Evolutionary conservation across 2,797 vertebrate genomes (phyloP).

Genomic region (Meriones psammophilus): DNA sequence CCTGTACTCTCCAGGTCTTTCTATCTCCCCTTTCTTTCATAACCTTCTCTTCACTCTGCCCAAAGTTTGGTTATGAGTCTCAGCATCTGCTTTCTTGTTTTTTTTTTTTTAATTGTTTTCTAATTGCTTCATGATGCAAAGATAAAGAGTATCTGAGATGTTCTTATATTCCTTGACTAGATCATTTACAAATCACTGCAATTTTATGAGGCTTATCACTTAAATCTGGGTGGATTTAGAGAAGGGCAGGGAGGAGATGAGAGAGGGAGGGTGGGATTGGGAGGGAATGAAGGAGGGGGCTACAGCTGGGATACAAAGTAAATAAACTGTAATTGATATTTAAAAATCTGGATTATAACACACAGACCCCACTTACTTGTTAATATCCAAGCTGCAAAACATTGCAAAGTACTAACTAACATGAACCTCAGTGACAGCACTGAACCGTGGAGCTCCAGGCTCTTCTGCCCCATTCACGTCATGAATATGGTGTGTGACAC

Average conservation of each 20-base stretch:
- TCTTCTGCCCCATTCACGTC: not conserved
- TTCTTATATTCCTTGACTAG: slow-evolving; percentile 12
- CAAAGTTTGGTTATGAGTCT: no score
- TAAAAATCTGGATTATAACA: not conserved
- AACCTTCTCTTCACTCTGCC: no score
- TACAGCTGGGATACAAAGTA: no score
- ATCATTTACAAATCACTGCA: slow-evolving; percentile 40
- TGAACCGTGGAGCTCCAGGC: not conserved
- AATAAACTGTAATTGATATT: no score
- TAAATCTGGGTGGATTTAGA: not conserved
- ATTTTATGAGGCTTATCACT: slow-evolving; percentile 2
- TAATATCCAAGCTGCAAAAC: not conserved
- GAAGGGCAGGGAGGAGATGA: no score
- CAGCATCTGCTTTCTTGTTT: no score
- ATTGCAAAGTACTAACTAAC: not conserved
- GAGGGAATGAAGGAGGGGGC: no score
- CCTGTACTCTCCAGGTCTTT: no score
- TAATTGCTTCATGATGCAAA: not conserved
- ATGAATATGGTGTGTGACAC: not conserved
- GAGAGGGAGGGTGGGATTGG: no score
- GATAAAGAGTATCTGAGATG: not conserved
- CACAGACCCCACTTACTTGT: not conserved
- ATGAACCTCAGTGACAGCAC: not conserved
- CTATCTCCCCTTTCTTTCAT: no score
- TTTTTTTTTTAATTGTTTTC: slow-evolving; percentile 9